A percentile compares a stretch with the other conserved stretches of the same genome.
Evolutionary conservation across 2,113 vertebrate genomes (phyloP).

Genomic region (Aptenodytes forsteri): DNA sequence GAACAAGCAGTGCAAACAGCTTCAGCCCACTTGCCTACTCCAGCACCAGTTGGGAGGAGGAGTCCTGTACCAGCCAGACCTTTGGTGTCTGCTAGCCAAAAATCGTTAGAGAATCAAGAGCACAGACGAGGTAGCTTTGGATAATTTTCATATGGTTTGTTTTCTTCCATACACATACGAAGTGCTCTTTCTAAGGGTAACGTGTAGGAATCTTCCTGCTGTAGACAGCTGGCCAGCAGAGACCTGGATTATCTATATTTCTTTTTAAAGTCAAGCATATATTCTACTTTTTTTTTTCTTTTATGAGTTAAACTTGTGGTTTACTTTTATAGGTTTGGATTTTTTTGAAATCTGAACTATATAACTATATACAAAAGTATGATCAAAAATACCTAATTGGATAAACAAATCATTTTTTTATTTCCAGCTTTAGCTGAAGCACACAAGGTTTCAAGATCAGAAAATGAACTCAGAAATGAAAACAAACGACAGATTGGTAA

Average conservation of each 20-base stretch:
- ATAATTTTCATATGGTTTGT: background rate
- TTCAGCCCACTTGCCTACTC: slow-evolving; percentile 71
- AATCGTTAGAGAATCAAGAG: slow-evolving; percentile 85
- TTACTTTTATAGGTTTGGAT: background rate
- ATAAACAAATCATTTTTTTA: slow-evolving; percentile 50
- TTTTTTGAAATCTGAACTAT: background rate
- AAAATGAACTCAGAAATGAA: slow-evolving; percentile 86
- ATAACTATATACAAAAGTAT: background rate
- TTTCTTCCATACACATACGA: background rate
- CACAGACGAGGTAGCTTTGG: slow-evolving; percentile 84
- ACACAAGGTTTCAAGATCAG: slow-evolving; percentile 82
- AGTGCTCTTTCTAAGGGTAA: background rate
- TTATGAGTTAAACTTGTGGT: background rate
- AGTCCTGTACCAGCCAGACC: slow-evolving; percentile 78
- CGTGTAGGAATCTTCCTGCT: background rate
- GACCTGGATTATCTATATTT: background rate
- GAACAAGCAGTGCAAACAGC: slow-evolving; percentile 86
- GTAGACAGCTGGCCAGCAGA: background rate
- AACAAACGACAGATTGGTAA: slow-evolving; percentile 87
- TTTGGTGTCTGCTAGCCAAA: slow-evolving; percentile 80
- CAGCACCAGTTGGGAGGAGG: slow-evolving; percentile 84
- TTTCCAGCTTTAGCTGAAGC: slow-evolving; percentile 80
- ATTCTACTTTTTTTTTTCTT: background rate
- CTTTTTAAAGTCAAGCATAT: background rate
- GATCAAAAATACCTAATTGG: slow-evolving; percentile 38